Percentiles rank a stretch among this genome's conserved stretches.
Conservation (phyloP, 2,888 invertebrate genomes). For the Latrodectus hesperus region DNA sequence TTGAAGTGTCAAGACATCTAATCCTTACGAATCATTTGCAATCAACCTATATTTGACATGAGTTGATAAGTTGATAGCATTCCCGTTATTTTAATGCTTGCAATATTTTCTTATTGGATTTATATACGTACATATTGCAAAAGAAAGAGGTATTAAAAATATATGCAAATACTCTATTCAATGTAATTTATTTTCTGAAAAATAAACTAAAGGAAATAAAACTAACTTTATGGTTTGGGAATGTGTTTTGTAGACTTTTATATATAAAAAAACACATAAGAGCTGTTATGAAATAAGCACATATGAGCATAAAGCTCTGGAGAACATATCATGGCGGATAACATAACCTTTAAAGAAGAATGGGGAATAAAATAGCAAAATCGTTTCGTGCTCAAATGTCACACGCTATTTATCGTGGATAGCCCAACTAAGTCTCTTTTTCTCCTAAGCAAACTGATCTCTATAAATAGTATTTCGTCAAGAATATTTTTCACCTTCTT, state of each 20-base stretch:
- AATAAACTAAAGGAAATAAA: not conserved
- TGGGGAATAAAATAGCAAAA: slow-evolving; percentile 39
- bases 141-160: not conserved
- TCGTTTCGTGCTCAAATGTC: slow-evolving; percentile 51
- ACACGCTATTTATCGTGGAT: slow-evolving; percentile 60
- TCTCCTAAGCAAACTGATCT: slow-evolving; percentile 59
- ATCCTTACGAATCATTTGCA: too few relatives aligned
- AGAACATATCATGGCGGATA: slow-evolving; percentile 43
- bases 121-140: too few relatives aligned
- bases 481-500: slow-evolving; percentile 24
- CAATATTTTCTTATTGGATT: too few relatives aligned
- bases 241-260: not conserved
- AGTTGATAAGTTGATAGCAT: too few relatives aligned
- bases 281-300: not conserved
- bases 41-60: too few relatives aligned
- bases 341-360: slow-evolving; percentile 23
- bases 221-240: not conserved
- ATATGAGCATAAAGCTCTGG: slow-evolving; percentile 14
- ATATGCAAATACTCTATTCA: not conserved
- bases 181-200: not conserved
- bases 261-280: not conserved
- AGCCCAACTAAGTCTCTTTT: slow-evolving; percentile 37
- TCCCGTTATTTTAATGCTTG: too few relatives aligned
- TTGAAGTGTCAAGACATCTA: too few relatives aligned
- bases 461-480: slow-evolving; percentile 61